phyloP scores from a whole-genome alignment of 2,888 invertebrate species.

The Molanna angustata region DNA sequence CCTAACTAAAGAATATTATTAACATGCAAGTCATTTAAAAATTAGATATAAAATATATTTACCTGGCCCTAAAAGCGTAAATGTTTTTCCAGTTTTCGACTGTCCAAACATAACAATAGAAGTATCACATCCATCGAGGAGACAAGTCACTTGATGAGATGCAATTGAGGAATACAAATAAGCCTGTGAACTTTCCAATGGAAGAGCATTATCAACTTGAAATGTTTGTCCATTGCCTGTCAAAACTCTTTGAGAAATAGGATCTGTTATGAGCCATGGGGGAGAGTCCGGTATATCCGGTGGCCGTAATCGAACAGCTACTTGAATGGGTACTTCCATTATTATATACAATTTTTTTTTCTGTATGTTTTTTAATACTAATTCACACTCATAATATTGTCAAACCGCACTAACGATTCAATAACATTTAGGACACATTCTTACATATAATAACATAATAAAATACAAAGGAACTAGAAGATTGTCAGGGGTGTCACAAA shows the following conservation, averaged over 20 bases:
- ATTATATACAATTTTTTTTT: too few species aligned
- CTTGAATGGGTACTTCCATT: conserved; percentile 73
- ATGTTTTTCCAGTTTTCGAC: conserved; percentile 66
- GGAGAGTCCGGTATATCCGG: conserved; percentile 55
- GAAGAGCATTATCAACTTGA: conserved; percentile 50
- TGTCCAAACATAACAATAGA: conserved; percentile 70
- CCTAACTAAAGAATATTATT: too few species aligned
- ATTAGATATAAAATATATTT: conserved; percentile 52
- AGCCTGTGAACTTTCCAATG: conserved; percentile 14
- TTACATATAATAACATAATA: too few species aligned
- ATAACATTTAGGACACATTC: too few species aligned
- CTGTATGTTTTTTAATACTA: too few species aligned
- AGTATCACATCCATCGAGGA: conserved; percentile 73
- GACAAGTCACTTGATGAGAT: conserved; percentile 63
- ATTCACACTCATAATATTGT: too few species aligned
- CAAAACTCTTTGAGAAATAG: conserved; percentile 58
- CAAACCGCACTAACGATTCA: too few species aligned
- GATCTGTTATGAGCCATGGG: conserved; percentile 59
- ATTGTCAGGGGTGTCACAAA: too few species aligned
- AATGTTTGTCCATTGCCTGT: conserved; percentile 59
- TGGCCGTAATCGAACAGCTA: conserved; percentile 65
- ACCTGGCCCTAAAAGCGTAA: conserved; percentile 70
- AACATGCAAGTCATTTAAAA: too few species aligned
- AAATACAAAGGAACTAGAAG: too few species aligned
- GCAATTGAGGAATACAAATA: conserved; percentile 60